Evolutionary conservation across 2,797 vertebrate genomes (phyloP).

Genomic region (Morelia viridis): DNA sequence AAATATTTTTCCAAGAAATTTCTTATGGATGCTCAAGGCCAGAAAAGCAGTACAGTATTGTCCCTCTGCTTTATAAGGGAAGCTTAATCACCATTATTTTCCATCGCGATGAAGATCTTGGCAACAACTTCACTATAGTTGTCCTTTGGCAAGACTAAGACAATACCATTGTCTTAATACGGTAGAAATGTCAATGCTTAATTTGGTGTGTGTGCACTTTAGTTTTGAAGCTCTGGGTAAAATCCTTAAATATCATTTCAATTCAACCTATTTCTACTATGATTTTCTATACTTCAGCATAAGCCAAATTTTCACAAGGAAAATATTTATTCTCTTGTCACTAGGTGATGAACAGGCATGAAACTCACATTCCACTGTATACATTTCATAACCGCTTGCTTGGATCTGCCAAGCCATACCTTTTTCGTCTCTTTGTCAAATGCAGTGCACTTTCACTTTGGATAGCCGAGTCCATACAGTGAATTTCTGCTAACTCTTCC

Average conservation of each 20-base stretch:
- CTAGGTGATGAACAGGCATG: background rate
- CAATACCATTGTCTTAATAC: background rate
- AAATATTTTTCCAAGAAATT: background rate
- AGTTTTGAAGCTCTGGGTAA: background rate
- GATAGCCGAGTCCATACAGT: background rate
- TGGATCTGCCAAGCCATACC: background rate
- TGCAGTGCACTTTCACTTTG: background rate
- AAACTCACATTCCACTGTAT: background rate
- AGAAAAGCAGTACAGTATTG: background rate
- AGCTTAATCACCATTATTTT: background rate
- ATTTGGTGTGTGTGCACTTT: background rate
- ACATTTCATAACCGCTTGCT: background rate
- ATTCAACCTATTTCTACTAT: background rate
- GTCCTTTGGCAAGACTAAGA: background rate
- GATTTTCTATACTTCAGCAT: background rate
- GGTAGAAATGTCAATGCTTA: background rate
- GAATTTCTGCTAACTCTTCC: background rate
- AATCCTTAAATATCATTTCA: background rate
- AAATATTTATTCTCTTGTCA: constrained; percentile 9
- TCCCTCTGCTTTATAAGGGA: background rate
- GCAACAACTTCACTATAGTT: background rate
- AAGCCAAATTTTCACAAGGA: background rate
- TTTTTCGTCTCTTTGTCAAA: background rate
- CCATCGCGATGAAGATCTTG: background rate
- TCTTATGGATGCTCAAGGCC: background rate